Evolutionary conservation across 2,888 invertebrate species (phyloP).

Genomic region (Ariolimax columbianus): DNA sequence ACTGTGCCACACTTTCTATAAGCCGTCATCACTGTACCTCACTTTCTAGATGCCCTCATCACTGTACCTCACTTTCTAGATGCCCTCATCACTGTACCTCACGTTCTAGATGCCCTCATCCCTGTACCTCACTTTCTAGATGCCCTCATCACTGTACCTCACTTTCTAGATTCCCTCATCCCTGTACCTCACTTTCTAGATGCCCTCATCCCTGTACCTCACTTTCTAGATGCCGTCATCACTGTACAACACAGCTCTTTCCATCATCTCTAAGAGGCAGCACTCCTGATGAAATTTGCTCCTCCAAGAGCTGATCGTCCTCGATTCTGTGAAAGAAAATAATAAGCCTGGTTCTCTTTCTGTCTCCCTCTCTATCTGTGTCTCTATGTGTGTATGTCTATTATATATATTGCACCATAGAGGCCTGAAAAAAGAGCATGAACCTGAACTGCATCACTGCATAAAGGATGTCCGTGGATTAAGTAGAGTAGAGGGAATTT

Average conservation of each 20-base stretch:
- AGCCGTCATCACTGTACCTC: too few relatives aligned
- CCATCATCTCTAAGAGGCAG: conserved; percentile 66
- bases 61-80: too few relatives aligned
- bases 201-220: background rate
- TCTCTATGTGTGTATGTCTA: background rate
- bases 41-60: too few relatives aligned
- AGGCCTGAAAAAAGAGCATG: too few relatives aligned
- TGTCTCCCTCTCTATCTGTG: background rate
- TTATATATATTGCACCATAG: background rate
- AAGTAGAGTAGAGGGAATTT: too few relatives aligned
- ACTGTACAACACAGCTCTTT: conserved; percentile 70
- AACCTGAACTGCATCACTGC: too few relatives aligned
- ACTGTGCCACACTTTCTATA: too few relatives aligned
- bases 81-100: too few relatives aligned
- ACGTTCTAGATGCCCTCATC: background rate
- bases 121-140: background rate
- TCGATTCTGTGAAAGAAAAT: conserved; percentile 65
- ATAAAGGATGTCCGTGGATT: too few relatives aligned
- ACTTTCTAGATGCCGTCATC: background rate
- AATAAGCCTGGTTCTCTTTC: background rate
- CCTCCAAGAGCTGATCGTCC: conserved; percentile 69
- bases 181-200: background rate
- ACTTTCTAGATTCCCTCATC: background rate
- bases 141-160: background rate
- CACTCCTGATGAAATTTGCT: conserved; percentile 65